These are phyloP conservation scores for Ptychochromis oligacanthus DNA, from an alignment of 2,113 vertebrate genomes.

Conservation along the genomic window DNA sequence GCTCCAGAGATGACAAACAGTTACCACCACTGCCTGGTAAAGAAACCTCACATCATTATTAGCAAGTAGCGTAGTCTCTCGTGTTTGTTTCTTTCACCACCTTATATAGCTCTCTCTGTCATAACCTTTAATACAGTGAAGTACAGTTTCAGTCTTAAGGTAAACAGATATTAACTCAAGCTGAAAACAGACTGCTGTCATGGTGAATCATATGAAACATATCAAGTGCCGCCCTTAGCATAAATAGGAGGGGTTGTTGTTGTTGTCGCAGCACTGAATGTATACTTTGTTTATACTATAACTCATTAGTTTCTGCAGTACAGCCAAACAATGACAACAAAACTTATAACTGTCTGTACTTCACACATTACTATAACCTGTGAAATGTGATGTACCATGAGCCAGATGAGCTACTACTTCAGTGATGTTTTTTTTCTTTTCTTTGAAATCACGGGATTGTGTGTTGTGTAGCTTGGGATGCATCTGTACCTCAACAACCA, in stretches of 20 bases:
- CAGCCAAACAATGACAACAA: too few relatives aligned
- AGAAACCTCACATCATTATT: neutral
- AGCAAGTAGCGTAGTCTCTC: neutral
- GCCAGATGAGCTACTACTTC: neutral
- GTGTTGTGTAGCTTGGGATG: too few relatives aligned
- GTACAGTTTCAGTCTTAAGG: conserved; percentile 5
- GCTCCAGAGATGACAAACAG: conserved; percentile 85
- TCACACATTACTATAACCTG: neutral
- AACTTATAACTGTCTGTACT: neutral
- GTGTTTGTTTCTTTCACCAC: neutral
- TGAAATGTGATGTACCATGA: neutral
- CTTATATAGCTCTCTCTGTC: neutral
- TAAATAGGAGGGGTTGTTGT: neutral
- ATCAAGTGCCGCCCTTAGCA: neutral
- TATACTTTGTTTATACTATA: neutral
- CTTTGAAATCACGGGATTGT: neutral
- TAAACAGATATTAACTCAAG: conserved; percentile 1
- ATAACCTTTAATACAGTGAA: neutral
- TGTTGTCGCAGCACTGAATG: neutral
- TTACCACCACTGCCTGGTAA: conserved; percentile 92
- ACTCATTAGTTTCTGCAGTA: neutral
- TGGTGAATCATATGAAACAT: conserved; percentile 2
- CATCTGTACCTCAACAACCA: too few relatives aligned
- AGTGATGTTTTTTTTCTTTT: neutral
- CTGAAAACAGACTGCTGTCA: conserved; percentile 10